phyloP scores from a whole-genome alignment of 2,113 vertebrate species.

The Diadophis punctatus region DNA sequence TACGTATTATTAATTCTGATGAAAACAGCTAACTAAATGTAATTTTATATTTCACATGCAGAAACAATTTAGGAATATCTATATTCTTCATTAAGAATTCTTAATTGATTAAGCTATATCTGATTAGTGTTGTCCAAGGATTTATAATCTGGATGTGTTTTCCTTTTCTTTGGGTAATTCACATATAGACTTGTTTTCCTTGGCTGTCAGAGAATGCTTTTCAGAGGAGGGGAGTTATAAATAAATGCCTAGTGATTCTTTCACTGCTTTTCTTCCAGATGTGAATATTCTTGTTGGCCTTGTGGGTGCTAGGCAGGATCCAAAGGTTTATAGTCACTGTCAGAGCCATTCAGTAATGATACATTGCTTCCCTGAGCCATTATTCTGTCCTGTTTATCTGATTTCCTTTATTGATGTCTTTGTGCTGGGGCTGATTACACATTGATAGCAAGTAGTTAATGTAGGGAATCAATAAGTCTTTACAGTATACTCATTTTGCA shows the following conservation, averaged over 20 bases:
- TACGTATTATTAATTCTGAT: conserved; percentile 3
- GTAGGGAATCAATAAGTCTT: conserved; percentile 13
- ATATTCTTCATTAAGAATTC: background rate
- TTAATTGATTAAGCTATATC: background rate
- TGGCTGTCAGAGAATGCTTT: conserved; percentile 28
- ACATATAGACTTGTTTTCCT: conserved; percentile 37
- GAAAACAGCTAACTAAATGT: background rate
- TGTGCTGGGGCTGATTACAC: background rate
- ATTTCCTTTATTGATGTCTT: conserved; percentile 30
- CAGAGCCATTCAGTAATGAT: conserved; percentile 30
- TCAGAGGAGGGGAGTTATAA: conserved; percentile 5
- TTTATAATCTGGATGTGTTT: background rate
- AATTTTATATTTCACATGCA: background rate
- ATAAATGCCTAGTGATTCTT: conserved; percentile 18
- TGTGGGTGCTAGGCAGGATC: conserved; percentile 28
- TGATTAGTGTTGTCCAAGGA: background rate
- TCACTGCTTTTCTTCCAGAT: conserved; percentile 35
- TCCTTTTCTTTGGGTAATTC: conserved; percentile 15
- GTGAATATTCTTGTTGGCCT: conserved; percentile 26
- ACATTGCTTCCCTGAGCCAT: conserved; percentile 16
- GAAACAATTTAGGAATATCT: background rate
- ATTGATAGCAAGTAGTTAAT: background rate
- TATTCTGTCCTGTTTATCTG: conserved; percentile 31
- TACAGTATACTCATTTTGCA: conserved; percentile 1
- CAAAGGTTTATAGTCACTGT: conserved; percentile 36